Evolutionary conservation across 2,113 vertebrate species (phyloP), one percentile per base, ranked within the genome.

Genomic region (Pionites leucogaster): DNA sequence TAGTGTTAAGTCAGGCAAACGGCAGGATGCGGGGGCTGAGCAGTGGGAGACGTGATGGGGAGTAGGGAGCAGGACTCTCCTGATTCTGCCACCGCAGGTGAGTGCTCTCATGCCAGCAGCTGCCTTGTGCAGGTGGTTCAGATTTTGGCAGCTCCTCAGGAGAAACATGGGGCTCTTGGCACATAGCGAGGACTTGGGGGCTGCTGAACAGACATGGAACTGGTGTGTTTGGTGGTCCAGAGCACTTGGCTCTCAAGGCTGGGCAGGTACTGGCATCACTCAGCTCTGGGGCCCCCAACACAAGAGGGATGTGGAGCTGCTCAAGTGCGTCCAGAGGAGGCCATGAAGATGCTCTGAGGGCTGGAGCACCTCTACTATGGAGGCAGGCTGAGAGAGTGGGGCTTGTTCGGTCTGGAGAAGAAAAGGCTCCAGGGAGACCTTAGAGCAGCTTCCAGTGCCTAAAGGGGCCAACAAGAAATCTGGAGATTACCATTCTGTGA

Each of bases 1-100:
- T 28, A 53, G 67, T 0, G 0, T n/a, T 11, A 2, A 7, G n/a
- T 41, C 0, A 2, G 57, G 78, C 8, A 12, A 79, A 7, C 3
- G 4, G 0, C 10, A 35, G 28, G 35, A 13, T 8, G 42, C 13
- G 52, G 25, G 64, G 62, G 62, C 78, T 37, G 79, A 93, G 49
- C 85, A 5, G 0, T 0, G 25, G 53, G 41, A 9, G 22, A 16
- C 0, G 7, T 0, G 50, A 59, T 24, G 39, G 3, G 1, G 64
- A 25, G 83, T 44, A 44, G 46, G 52, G 52, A 75, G 47, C 1
- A 2, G 18, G 3, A 24, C 16, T 18, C 35, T 31, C 39, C 28
- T 33, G 28, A 33, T 86, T 22, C 25, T 53, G 10, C 57, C 85
- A 0, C 31, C 1, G 0, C 88, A 46, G 55, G 65, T 6, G 3